Base-by-base conservation (phyloP, 2,888 invertebrate species). In the Parasteatoda lunata region DNA sequence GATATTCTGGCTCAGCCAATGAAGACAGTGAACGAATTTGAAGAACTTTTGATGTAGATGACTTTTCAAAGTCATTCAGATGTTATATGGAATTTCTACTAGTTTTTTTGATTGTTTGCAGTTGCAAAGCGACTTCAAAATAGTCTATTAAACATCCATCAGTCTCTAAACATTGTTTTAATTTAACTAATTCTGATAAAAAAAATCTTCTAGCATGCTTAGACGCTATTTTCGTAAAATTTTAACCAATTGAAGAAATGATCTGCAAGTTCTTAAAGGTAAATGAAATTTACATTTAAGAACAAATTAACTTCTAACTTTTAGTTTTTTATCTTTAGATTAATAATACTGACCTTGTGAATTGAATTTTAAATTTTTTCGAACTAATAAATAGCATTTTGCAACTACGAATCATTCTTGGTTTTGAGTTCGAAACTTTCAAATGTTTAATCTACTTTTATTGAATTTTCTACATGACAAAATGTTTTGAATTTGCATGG, bases 181-280 rank as follows among this genome's bases (percentile, higher is more conserved):
- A 68, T 45, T 6, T 68, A 30, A 0, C 66, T 30, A 30, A 9
- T 45, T n/a, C 15, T 15, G n/a, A 13, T 70, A 48, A 13, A 11
- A 7, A 5, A 48, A 45, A 47, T 70, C 11, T 47, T 5, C 30
- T 15, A 13, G n/a, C 5, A n/a, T 51, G 65, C 48, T 66, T 48
- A 11, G 66, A 51, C 8, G 51, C 45, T 59, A 13, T n/a, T 52
- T 13, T 30, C 30, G n/a, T 54, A 66, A 77, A 49, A 78, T 85
- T 80, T 75, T 76, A 59, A 45, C 66, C 51, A 69, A 70, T 71
- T 79, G 70, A 54, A 80, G 52, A 65, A 76, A 52, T 30, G 85
- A 85, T 80, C 70, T 45, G 75, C 71, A 70, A 76, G 76, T 77
- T 72, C 85, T 71, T 77, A 70, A 68, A 79, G 76, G 77, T 85